These are phyloP conservation scores for Apolygus lucorum DNA, from an alignment of 1,140 invertebrate genomes.

Conservation along the genomic window DNA sequence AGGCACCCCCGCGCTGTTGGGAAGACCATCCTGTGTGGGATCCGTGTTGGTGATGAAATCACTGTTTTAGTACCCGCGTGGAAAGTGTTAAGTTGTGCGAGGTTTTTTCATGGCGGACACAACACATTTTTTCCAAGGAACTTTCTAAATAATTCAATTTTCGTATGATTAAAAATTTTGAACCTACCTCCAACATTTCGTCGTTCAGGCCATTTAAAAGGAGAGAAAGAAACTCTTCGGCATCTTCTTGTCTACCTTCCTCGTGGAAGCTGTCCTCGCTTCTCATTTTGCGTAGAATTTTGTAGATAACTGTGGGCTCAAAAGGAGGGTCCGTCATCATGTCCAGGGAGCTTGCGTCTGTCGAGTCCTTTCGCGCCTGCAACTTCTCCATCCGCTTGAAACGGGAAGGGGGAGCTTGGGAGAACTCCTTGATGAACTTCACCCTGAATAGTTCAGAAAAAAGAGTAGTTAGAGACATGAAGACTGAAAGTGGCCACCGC, in stretches of 20 bases:
- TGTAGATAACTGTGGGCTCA: slow-evolving; percentile 73
- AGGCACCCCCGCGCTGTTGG: too few relatives aligned
- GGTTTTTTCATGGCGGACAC: too few relatives aligned
- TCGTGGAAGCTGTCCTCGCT: slow-evolving; percentile 54
- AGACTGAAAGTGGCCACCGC: too few relatives aligned
- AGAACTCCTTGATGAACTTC: slow-evolving; percentile 43
- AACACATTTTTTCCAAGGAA: too few relatives aligned
- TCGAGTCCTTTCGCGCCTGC: slow-evolving; percentile 21
- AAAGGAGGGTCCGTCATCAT: slow-evolving; percentile 53
- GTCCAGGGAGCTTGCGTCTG: slow-evolving; percentile 8
- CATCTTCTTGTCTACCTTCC: slow-evolving; percentile 85
- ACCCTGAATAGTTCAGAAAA: too few relatives aligned
- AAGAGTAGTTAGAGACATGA: slow-evolving; percentile 31
- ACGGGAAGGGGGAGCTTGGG: slow-evolving; percentile 30
- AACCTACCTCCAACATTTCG: slow-evolving; percentile 78
- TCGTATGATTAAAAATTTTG: neutral
- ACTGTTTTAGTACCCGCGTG: too few relatives aligned
- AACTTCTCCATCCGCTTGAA: slow-evolving; percentile 30
- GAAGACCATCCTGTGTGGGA: too few relatives aligned
- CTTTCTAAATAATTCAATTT: neutral
- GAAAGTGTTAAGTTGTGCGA: too few relatives aligned
- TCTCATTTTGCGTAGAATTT: slow-evolving; percentile 64
- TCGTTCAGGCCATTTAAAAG: slow-evolving; percentile 89
- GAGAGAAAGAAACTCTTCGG: slow-evolving; percentile 88
- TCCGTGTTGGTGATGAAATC: too few relatives aligned